Base-by-base conservation (phyloP, 53 echinoderm and acorn worm genomes). In the Antedon mediterranea region DNA sequence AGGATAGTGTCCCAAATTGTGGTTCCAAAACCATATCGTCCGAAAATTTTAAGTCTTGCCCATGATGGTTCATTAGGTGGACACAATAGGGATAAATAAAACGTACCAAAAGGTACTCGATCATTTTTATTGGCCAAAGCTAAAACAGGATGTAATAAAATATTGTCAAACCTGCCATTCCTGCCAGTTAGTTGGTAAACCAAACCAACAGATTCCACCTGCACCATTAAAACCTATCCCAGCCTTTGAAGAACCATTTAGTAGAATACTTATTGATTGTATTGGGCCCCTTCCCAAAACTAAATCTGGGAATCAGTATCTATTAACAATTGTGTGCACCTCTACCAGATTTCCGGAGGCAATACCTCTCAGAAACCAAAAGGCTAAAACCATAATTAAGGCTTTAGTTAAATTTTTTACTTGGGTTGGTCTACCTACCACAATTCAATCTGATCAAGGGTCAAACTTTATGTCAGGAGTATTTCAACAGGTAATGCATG, bases 301-400 rank as follows among this genome's bases (percentile, higher is more conserved):
- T 15, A 88, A 74, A 30, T 79, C 83, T 30, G 88, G 88, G 0
- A 74, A 81, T 79, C 42, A 91, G 37, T 91, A 85, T 73, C 23
- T 85, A n/a, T 37, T 90, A 9, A 93, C 89, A 7, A 87, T 93
- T 15, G 82, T 93, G 87, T 77, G 82, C 34, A 78, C 87, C 14
- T 72, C 81, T 0, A 93, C 93, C 0, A 84, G 90, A 15, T 93
- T 85, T 72, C 76, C 83, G 7, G 93, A 93, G 76, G 93, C 90
- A 3, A 85, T 85, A 33, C 87, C 88, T 0, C 73, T 93, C 18
- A 78, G 85, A 31, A 81, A 78, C 29, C 90, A 90, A 34, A 84
- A 79, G 13, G 80, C 88, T 4, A 75, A 81, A 32, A 83, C 82
- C 11, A 81, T 90, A 0, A 42, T 44, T 28, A 82, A 89, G 15